Percentiles rank a stretch among this genome's conserved stretches.
These are phyloP conservation scores for Pelodytes ibericus DNA, from an alignment of 2,797 vertebrate species.

Conservation along the genomic window DNA sequence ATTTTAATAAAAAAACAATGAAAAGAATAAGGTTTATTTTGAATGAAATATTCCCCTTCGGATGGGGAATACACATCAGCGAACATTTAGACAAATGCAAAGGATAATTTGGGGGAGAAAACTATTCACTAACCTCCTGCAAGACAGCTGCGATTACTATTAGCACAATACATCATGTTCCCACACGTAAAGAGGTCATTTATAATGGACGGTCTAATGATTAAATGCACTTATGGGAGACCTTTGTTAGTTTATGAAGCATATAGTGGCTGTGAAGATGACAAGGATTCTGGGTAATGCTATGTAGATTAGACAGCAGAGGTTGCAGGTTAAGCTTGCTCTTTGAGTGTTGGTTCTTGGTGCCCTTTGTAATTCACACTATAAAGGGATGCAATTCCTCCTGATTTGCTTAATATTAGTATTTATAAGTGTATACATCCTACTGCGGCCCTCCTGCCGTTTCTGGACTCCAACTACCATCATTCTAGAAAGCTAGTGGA, in stretches of 20 bases:
- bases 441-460: no score
- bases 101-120: neutral
- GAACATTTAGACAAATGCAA: no score
- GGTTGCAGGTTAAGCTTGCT: neutral
- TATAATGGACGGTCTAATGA: neutral
- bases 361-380: no score
- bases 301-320: neutral
- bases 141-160: neutral
- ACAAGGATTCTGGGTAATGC: neutral
- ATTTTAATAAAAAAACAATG: neutral
- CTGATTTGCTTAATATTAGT: no score
- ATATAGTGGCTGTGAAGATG: neutral
- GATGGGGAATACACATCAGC: neutral
- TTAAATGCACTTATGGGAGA: neutral
- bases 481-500: no score
- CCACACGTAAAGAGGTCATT: neutral
- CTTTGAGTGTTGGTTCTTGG: neutral
- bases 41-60: neutral
- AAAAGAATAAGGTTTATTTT: neutral
- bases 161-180: neutral
- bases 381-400: no score
- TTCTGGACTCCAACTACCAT: no score
- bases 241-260: neutral
- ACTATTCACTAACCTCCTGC: neutral
- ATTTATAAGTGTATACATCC: no score